Evolutionary conservation across 2,888 invertebrate genomes (phyloP).

Genomic region (Heteromyza rotundicornis): DNA sequence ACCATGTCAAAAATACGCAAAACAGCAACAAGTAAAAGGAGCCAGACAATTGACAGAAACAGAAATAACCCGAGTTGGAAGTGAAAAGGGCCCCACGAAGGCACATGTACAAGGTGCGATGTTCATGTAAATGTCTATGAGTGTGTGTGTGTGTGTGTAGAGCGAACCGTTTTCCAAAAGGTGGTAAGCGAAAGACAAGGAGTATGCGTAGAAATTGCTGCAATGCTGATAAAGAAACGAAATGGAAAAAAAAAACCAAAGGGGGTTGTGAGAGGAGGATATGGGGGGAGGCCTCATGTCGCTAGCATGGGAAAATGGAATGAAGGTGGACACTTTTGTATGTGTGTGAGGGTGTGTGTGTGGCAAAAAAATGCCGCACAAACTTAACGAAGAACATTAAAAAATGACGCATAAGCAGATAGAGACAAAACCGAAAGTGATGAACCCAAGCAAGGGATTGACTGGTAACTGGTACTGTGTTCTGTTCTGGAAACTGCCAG

Average conservation of each 20-base stretch:
- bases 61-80: slow-evolving; percentile 24
- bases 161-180: no score
- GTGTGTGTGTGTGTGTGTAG: no score
- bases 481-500: no score
- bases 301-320: no score
- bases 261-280: slow-evolving; percentile 6
- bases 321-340: not conserved
- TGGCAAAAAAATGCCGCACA: not conserved
- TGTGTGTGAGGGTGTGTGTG: not conserved
- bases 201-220: slow-evolving; percentile 47
- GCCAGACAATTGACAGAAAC: slow-evolving; percentile 27
- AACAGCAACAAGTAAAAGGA: slow-evolving; percentile 47
- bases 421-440: slow-evolving; percentile 21
- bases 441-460: not conserved
- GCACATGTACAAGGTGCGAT: no score
- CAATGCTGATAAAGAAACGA: slow-evolving; percentile 43
- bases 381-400: slow-evolving; percentile 19
- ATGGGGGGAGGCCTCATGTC: no score
- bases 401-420: slow-evolving; percentile 21
- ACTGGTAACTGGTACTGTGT: no score
- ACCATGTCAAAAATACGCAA: not conserved
- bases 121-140: no score
- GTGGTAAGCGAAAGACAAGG: not conserved
- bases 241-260: slow-evolving; percentile 17
- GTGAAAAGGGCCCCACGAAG: not conserved